Evolutionary conservation across 2,797 vertebrate genomes (phyloP).

Genomic region (Balearica regulorum): DNA sequence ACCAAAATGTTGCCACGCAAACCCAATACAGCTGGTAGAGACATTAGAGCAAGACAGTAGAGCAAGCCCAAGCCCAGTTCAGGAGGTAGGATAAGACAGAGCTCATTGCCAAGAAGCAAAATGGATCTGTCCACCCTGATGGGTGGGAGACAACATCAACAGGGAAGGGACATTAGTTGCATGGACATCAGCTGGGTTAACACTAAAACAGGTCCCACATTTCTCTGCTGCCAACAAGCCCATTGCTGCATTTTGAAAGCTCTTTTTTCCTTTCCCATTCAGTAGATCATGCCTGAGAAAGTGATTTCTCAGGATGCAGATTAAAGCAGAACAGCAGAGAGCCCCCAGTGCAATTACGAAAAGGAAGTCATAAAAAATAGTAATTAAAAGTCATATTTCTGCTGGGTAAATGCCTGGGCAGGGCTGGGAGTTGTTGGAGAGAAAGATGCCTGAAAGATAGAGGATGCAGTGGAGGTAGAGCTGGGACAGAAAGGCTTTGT

Average conservation of each 20-base stretch:
- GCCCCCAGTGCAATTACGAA: conserved; percentile 37
- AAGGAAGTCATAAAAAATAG: conserved; percentile 53
- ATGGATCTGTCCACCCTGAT: not conserved
- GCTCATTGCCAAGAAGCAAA: not conserved
- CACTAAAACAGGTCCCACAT: not conserved
- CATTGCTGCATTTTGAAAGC: not conserved
- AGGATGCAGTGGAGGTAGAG: not conserved
- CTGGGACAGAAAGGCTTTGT: not conserved
- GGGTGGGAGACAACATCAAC: not conserved
- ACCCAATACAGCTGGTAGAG: not conserved
- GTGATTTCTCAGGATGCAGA: conserved; percentile 46
- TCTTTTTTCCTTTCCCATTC: not conserved
- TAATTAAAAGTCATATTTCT: conserved; percentile 62
- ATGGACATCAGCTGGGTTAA: not conserved
- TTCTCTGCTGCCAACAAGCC: conserved; percentile 2
- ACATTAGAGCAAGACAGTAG: not conserved
- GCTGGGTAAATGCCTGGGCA: conserved; percentile 24
- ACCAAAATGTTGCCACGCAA: too few relatives aligned
- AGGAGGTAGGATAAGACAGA: not conserved
- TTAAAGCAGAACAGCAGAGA: conserved; percentile 42
- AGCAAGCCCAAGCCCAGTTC: not conserved
- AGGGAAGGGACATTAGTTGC: not conserved
- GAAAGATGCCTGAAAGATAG: not conserved
- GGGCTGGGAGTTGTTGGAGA: not conserved
- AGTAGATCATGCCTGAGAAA: not conserved